phyloP scores from a whole-genome alignment of 2,113 vertebrate genomes.

The Drymodes brunneopygia region DNA sequence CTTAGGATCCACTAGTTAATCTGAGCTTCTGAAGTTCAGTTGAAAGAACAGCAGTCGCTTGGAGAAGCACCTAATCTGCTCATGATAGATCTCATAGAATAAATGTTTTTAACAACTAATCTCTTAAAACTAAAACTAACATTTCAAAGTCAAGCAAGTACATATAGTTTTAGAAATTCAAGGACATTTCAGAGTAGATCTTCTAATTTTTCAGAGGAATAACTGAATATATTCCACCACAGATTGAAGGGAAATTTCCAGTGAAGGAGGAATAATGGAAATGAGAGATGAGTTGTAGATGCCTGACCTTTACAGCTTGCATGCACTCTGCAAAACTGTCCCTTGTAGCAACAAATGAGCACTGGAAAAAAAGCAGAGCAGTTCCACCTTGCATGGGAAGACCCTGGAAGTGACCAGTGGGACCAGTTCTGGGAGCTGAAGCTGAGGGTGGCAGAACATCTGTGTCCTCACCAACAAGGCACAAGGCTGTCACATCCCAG shows the following conservation, averaged over 20 bases:
- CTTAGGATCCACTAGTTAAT: neutral
- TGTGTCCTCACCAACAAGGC: neutral
- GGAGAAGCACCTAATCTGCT: neutral
- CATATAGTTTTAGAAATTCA: neutral
- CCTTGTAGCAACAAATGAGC: neutral
- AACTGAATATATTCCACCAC: neutral
- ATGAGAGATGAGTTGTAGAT: neutral
- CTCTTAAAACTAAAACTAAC: neutral
- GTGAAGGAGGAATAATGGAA: neutral
- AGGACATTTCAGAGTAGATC: neutral
- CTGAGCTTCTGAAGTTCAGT: neutral
- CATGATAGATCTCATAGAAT: neutral
- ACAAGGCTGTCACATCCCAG: rapidly evolving
- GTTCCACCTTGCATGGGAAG: neutral
- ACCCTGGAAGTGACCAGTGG: neutral
- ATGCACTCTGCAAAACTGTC: neutral
- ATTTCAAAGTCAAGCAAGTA: neutral
- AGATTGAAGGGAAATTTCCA: neutral
- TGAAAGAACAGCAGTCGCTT: neutral
- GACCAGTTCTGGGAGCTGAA: neutral
- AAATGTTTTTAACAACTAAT: neutral
- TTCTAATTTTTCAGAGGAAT: neutral
- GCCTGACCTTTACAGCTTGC: neutral
- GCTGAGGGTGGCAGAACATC: rapidly evolving
- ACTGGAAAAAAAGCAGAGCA: neutral